Evolutionary conservation across 2,113 vertebrate genomes (phyloP), one percentile per base, ranked within the genome.

Genomic region (Leptodactylus fuscus): DNA sequence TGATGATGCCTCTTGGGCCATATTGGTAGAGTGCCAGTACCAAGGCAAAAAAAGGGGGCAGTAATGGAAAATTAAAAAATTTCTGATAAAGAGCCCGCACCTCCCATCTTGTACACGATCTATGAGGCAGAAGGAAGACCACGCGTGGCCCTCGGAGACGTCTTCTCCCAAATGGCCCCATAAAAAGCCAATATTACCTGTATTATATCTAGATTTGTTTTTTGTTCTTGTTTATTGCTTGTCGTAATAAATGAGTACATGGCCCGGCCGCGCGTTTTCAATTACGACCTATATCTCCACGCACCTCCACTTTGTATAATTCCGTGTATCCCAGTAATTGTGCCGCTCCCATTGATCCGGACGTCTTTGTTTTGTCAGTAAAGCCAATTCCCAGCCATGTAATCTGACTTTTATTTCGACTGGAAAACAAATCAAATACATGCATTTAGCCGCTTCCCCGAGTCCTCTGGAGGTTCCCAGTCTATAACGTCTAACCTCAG

Each of bases 401-500:
- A 67, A 85, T 80, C 76, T 55, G 24, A 53, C 70, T 75, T 73
- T 48, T 75, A 46, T 27, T 83, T 71, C 62, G 69, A 55, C 15
- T 18, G 22, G 77, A 81, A 49, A 81, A 86, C 76, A 58, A 70
- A 86, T 86, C 65, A 81, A 81, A 86, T 86, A 81, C 78, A 85
- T 81, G 76, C 78, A 58, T 86, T 81, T 86, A 73, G 77, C 78
- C 53, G 22, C 51, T 51, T 70, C 49, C 55, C 12, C 13, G 5
- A 44, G 51, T 81, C 78, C 84, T 78, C 78, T 6, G 53, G 84
- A 71, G 84, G 48, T 9, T 36, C 49, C 27, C 10, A 60, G 84
- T 86, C 36, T 86, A 81, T 81, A 81, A 86, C 73, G 76, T 38
- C 77, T 86, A 86, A 86, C 84, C 84, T 86, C 67, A 71, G 76